Evolutionary conservation across 2,888 invertebrate species (phyloP), one percentile per base, ranked within the genome.

Genomic region (Amorpha juglandis): DNA sequence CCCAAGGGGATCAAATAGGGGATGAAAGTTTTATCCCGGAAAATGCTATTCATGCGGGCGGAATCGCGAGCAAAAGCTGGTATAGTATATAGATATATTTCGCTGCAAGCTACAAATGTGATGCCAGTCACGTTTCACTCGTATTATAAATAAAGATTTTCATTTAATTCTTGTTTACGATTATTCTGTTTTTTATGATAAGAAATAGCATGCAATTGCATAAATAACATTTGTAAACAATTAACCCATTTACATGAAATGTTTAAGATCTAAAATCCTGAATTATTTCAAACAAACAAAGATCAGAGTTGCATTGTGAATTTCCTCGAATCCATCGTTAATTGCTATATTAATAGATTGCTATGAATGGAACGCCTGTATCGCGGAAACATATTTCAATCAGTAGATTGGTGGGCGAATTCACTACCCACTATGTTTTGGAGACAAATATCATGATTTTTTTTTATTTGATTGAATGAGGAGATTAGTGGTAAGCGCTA

Each of bases 381-480:
- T 80, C 77, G 75, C 79, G 75, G 81, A 83, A 81, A 77, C 79
- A 69, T 79, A 83, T 81, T 81, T 80, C 73, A 77, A 81, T 76
- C 75, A 74, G 66, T 67, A 71, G 64, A 71, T 72, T 71, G 66
- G 69, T 64, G 53, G 47, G 58, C 35, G 53, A 48, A 42, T 8
- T 55, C 16, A 9, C n/a, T 7, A n/a, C 16, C 55, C 35, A 55
- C 35, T 35, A 55, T 38, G 16, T 55, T 16, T 38, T 16, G n/a
- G 11, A 38, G 58, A 38, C 58, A 42, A 58, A n/a, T 35, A 55
- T 58, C 58, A 58, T 42, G 58, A n/a, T n/a, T n/a, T n/a, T n/a
- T n/a, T n/a, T n/a, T n/a, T n/a, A n/a, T n/a, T n/a, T n/a, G n/a
- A n/a, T n/a, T n/a, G n/a, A n/a, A n/a, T n/a, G n/a, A n/a, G n/a